Base-by-base conservation (phyloP, 2,797 vertebrate genomes). In the Pampus argenteus region DNA sequence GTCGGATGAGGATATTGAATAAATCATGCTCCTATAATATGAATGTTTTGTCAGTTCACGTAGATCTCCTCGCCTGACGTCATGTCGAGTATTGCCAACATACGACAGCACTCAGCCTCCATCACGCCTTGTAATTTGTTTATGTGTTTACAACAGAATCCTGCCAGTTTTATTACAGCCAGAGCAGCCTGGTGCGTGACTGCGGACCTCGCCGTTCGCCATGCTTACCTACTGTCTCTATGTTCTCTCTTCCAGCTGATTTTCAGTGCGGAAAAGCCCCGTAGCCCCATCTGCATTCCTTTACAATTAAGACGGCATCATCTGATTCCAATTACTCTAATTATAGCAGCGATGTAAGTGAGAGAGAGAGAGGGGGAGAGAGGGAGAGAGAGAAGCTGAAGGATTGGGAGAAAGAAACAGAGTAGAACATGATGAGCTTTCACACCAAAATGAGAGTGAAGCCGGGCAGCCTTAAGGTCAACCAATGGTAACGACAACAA, bases 261-360 rank as follows among this genome's bases (percentile, higher is more conserved):
- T 87, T 86, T 82, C 88, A 67, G 66, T 92, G 92, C 67, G 82
- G 87, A 91, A 94, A 90, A 84, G 54, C 79, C 77, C 83, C 73
- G 17, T 83, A 85, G 82, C 88, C 88, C 89, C 74, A 76, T 90
- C 92, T 93, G 87, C 91, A 93, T 94, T 92, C 89, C 91, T 93
- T 59, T 92, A 89, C 94, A 95, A 95, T 95, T 93, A 94, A 93
- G 89, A 82, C 74, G 64, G 57, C 92, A 91, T 94, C 92, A 92
- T 88, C 89, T 92, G 91, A 93, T 86, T 92, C 87, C 86, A 93
- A 91, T 95, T 95, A 91, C 84, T 93, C 87, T 94, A 95, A 94
- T 95, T 94, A 94, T 85, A 94, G 90, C 63, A 14, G 90, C 73
- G 81, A 85, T 78, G 83, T 66, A 82, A 89, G 87, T 49, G 55